Base-by-base conservation (phyloP, 2,888 invertebrate species). In the Philhelius pedissequus region DNA sequence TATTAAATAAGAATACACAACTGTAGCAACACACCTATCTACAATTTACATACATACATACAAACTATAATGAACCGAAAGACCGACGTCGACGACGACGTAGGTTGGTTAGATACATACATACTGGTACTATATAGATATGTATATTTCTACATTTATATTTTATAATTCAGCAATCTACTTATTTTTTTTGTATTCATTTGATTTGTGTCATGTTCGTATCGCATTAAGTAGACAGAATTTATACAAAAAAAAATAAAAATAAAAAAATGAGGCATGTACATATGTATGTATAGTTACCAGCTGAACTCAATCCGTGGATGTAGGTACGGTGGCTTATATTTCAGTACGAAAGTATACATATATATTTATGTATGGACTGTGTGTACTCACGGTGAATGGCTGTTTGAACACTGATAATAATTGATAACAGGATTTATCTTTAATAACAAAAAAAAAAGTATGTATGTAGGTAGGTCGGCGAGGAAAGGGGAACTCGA, bases 341-440 rank as follows among this genome's bases (percentile, higher is more conserved):
- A 13, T 56, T n/a, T n/a, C n/a, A n/a, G n/a, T n/a, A n/a, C n/a
- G n/a, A n/a, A 32, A 20, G 62, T 48, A 27, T n/a, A n/a, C n/a
- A n/a, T n/a, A n/a, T n/a, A n/a, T n/a, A n/a, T n/a, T n/a, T n/a
- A n/a, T 38, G 13, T 22, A 15, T 35, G 15, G 45, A 66, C 20
- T 60, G 22, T 50, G 40, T 50, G 38, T 60, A 60, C 66, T 43
- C 66, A 66, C 68, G 43, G 83, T 74, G 74, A 83, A 74, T 74
- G 79, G 69, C 78, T 79, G 79, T 83, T 79, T 58, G 74, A 79
- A 79, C 74, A 75, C 75, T 83, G 83, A 83, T 83, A 82, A 83
- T 79, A 82, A 83, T 79, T 83, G 79, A 83, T 83, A 79, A 83
- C 79, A 83, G 78, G 82, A 83, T 83, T 83, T 83, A 74, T 78